Base-by-base conservation (phyloP, 2,797 vertebrate species). In the Sylvilagus floridanus region DNA sequence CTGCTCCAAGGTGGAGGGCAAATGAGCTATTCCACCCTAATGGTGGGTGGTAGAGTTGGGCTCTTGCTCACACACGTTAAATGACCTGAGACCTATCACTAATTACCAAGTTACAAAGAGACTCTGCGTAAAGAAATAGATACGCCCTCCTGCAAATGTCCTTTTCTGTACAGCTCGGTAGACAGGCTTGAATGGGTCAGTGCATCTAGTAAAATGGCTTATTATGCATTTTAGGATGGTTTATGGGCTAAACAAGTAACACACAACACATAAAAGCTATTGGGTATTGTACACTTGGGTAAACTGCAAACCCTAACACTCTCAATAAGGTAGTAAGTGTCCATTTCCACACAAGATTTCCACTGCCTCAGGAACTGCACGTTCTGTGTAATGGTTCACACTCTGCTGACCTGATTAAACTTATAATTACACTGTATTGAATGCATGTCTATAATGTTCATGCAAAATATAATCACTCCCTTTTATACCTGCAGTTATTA, bases 91-190 rank as follows among this genome's bases (percentile, higher is more conserved):
- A 94, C 68, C 30, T 68, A 92, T 6, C 63, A 72, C 79, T 96
- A 96, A 97, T 96, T 92, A 84, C 92, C 87, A 84, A 90, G n/a
- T 86, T 88, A 60, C 73, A 96, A 94, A 79, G 52, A 77, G 83
- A 94, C 50, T 68, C 5, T 86, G 26, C 12, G 69, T 82, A 69
- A 95, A 95, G 21, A 89, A 79, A 13, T 66, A 16, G 22, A 84
- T 71, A 50, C 0, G 9, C 22, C 77, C n/a, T 63, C 7, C 62
- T 71, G 12, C 4, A 75, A 94, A 81, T 17, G 4, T 52, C 22
- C 22, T 95, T 63, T 92, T 78, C 13, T 26, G 0, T 57, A 93
- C 54, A 95, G 66, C 8, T 96, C 91, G 93, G 9, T 65, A 54
- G 6, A 32, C 47, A 92, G 14, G n/a, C 30, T 88, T 92, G 57